A percentile compares a stretch with the other conserved stretches of the same genome.
Conservation (phyloP, 2,113 vertebrate genomes). For the Hassar affinis region DNA sequence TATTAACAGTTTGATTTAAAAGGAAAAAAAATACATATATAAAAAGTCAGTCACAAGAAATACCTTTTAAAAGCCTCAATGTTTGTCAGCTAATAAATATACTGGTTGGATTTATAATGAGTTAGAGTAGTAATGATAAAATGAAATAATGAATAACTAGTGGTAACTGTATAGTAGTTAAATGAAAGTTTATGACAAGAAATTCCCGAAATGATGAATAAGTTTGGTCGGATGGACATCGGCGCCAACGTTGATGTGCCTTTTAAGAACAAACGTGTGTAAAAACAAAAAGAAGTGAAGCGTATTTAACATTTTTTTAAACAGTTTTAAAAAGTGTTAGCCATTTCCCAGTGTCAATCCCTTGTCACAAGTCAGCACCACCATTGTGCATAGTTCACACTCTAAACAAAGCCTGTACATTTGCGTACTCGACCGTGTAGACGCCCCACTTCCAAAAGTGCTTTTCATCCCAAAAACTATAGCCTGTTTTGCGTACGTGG, state of each 20-base stretch:
- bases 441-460: conserved; percentile 20
- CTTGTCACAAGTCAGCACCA: conserved; percentile 31
- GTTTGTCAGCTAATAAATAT: conserved; percentile 77
- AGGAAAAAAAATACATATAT: conserved; percentile 65
- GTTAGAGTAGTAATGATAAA: conserved; percentile 52
- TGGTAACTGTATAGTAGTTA: conserved; percentile 64
- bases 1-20: conserved; percentile 72
- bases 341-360: conserved; percentile 40
- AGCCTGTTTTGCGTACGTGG: background rate
- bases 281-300: background rate
- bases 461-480: conserved; percentile 16
- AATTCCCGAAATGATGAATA: conserved; percentile 16
- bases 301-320: conserved; percentile 4
- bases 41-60: conserved; percentile 73
- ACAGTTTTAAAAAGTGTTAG: conserved; percentile 17
- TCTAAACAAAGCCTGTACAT: conserved; percentile 4
- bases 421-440: conserved; percentile 7
- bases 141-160: conserved; percentile 61
- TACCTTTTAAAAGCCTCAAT: conserved; percentile 69
- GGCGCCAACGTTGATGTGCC: conserved; percentile 21
- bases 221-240: background rate
- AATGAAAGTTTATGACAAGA: conserved; percentile 35
- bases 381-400: conserved; percentile 9
- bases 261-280: conserved; percentile 12
- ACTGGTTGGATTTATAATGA: conserved; percentile 67